Conservation (phyloP, 1,140 invertebrate species). For the Heliconius nattereri region DNA sequence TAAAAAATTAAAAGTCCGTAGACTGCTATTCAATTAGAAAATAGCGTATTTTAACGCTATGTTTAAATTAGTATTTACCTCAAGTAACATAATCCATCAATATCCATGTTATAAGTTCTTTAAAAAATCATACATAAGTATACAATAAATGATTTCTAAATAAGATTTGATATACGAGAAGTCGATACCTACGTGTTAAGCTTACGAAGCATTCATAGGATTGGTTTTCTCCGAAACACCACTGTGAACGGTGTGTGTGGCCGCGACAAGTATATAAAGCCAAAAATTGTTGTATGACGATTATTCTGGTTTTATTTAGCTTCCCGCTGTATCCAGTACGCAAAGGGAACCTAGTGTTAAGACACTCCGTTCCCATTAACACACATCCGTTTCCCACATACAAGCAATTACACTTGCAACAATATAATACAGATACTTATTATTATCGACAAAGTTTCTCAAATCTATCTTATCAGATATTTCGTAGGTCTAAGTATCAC, state of each 20-base stretch:
- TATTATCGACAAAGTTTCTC: background rate
- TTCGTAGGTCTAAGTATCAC: background rate
- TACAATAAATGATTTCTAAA: slow-evolving; percentile 11
- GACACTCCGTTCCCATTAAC: too few species aligned
- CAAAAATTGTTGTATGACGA: background rate
- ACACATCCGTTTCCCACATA: too few species aligned
- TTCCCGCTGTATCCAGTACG: too few species aligned
- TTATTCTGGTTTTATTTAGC: background rate
- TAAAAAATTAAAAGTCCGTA: too few species aligned
- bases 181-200: slow-evolving; percentile 16
- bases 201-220: slow-evolving; percentile 18
- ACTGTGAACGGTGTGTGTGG: background rate
- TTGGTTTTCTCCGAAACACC: slow-evolving; percentile 25
- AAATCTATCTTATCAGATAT: background rate
- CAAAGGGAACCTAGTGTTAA: too few species aligned
- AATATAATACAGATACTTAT: too few species aligned
- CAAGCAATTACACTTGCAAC: too few species aligned
- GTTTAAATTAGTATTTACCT: too few species aligned
- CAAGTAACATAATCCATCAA: background rate
- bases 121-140: background rate
- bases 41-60: too few species aligned
- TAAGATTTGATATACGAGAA: slow-evolving; percentile 15
- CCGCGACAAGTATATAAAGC: background rate
- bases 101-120: background rate
- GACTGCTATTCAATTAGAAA: too few species aligned